Conservation (phyloP, 2,888 invertebrate species). For the Amorpha juglandis region DNA sequence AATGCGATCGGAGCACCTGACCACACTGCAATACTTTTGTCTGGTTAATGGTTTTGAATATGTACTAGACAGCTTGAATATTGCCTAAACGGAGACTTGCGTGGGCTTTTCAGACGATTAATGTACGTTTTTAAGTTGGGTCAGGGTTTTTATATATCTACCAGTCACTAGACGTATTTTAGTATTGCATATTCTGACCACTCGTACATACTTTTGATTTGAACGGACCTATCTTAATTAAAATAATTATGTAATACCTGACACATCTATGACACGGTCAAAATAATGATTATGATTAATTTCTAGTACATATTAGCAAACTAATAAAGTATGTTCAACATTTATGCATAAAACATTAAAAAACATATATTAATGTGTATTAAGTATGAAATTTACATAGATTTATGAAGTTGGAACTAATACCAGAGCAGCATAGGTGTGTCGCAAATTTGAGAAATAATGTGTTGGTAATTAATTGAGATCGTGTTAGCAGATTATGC, state of each 20-base stretch:
- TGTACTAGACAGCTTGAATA: constrained; percentile 13
- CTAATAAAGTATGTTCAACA: background rate
- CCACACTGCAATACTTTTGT: constrained; percentile 18
- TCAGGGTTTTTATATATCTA: no score
- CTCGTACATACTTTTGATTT: no score
- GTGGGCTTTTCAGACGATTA: background rate
- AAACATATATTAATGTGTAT: background rate
- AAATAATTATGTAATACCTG: no score
- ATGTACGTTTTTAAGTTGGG: background rate
- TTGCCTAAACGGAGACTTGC: background rate
- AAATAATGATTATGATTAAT: background rate
- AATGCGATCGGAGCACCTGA: constrained; percentile 36
- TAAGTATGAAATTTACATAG: constrained; percentile 14
- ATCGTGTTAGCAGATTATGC: constrained; percentile 20
- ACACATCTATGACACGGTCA: no score
- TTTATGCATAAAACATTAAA: background rate
- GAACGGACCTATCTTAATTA: no score
- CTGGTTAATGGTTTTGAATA: constrained; percentile 16
- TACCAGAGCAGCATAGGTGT: background rate
- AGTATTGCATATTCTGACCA: no score
- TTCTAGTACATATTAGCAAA: background rate
- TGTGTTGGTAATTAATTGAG: background rate
- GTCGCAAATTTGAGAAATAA: background rate
- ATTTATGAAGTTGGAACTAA: constrained; percentile 12
- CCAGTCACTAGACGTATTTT: no score